Percentiles rank a stretch among this genome's conserved stretches.
Conservation (phyloP, 1,140 invertebrate genomes). For the Drosophila bocki region DNA sequence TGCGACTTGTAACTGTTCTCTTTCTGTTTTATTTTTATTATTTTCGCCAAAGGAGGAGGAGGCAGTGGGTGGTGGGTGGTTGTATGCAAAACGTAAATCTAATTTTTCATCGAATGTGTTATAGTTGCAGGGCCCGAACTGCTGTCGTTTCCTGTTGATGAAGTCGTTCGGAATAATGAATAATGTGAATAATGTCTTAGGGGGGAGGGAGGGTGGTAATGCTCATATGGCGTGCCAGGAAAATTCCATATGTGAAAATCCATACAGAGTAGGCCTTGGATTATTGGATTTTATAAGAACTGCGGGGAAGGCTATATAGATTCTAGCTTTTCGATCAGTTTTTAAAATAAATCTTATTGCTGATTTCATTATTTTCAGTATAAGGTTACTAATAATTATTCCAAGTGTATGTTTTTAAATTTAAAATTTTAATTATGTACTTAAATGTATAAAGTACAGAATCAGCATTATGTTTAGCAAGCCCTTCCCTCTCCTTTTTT, state of each 20-base stretch:
- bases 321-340: no score
- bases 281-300: no score
- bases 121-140: slow-evolving; percentile 33
- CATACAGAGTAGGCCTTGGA: slow-evolving; percentile 3
- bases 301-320: no score
- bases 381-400: no score
- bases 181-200: slow-evolving; percentile 51
- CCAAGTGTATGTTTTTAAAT: no score
- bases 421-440: no score
- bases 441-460: no score
- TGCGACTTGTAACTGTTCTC: slow-evolving; percentile 64
- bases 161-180: slow-evolving; percentile 65
- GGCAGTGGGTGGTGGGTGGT: slow-evolving; percentile 16
- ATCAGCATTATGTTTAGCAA: no score
- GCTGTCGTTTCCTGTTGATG: slow-evolving; percentile 29
- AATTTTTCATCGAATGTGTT: slow-evolving; percentile 80
- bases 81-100: slow-evolving; percentile 76
- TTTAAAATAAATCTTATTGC: no score
- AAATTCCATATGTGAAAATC: slow-evolving; percentile 37
- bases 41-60: background rate
- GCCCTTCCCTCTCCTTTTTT: no score
- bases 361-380: no score
- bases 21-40: slow-evolving; percentile 17
- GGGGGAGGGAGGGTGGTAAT: slow-evolving; percentile 38
- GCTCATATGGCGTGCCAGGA: slow-evolving; percentile 67